These are phyloP conservation scores for Drosophila paracracens DNA, from an alignment of 2,888 invertebrate species.

Conservation along the genomic window DNA sequence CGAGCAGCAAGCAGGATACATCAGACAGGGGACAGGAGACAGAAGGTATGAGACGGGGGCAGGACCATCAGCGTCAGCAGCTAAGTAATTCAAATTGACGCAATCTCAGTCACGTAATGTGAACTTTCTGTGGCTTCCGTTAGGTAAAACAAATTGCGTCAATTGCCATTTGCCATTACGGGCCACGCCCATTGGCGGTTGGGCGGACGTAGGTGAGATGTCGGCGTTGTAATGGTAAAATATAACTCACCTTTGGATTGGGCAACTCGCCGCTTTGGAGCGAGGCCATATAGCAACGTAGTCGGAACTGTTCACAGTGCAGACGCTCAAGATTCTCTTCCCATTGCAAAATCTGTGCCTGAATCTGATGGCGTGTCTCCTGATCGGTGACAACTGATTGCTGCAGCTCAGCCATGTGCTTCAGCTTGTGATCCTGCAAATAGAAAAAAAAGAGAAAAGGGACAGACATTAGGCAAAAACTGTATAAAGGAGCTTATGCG, in stretches of 20 bases:
- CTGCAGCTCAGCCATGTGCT: slow-evolving; percentile 99
- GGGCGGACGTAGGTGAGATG: background rate
- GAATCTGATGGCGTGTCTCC: slow-evolving; percentile 95
- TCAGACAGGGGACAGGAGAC: background rate
- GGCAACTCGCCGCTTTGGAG: slow-evolving; percentile 97
- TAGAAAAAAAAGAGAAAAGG: slow-evolving; percentile 41
- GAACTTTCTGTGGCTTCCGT: slow-evolving; percentile 58
- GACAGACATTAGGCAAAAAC: slow-evolving; percentile 51
- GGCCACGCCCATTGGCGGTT: slow-evolving; percentile 6
- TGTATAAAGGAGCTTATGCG: background rate
- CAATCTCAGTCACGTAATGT: slow-evolving; percentile 57
- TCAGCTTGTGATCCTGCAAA: slow-evolving; percentile 96
- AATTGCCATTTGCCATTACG: slow-evolving; percentile 61
- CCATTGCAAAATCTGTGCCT: slow-evolving; percentile 97
- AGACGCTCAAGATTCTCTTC: slow-evolving; percentile 98
- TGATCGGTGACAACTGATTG: slow-evolving; percentile 97
- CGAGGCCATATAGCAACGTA: slow-evolving; percentile 98
- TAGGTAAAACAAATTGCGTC: slow-evolving; percentile 69
- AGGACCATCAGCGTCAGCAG: slow-evolving; percentile 16
- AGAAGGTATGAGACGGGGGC: background rate
- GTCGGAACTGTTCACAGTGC: slow-evolving; percentile 98
- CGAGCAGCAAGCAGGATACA: background rate
- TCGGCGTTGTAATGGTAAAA: slow-evolving; percentile 16
- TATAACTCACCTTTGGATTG: slow-evolving; percentile 94
- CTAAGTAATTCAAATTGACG: slow-evolving; percentile 65